Conservation (phyloP, 2,113 vertebrate genomes). For the Oreocharis arfaki region DNA sequence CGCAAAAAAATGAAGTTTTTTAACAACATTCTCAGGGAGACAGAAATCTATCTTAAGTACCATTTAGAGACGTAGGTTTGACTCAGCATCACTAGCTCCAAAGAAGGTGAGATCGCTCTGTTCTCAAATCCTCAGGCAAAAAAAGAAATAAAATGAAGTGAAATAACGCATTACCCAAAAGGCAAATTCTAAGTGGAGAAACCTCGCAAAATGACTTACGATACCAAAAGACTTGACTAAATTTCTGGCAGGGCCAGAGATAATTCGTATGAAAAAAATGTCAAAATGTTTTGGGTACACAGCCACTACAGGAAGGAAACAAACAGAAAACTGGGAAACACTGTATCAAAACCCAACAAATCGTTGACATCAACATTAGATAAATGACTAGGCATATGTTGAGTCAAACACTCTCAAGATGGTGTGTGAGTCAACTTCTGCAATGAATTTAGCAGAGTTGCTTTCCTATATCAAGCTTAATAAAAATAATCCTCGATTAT, state of each 20-base stretch:
- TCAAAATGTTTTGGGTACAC: slow-evolving; percentile 13
- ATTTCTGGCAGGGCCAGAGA: not conserved
- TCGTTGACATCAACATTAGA: slow-evolving; percentile 3
- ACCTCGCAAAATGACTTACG: not conserved
- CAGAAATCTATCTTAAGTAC: not conserved
- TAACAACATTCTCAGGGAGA: not conserved
- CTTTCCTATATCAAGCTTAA: not conserved
- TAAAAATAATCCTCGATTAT: not conserved
- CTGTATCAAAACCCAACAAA: not conserved
- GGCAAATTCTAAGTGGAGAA: not conserved
- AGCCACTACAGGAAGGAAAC: not conserved
- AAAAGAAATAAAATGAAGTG: not conserved
- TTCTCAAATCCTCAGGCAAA: not conserved
- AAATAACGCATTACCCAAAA: not conserved
- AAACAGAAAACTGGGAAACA: slow-evolving; percentile 44
- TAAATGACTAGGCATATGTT: slow-evolving; percentile 42
- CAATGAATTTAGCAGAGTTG: not conserved
- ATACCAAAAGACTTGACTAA: not conserved
- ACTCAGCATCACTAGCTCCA: not conserved
- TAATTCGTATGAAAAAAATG: not conserved
- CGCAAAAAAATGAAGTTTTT: not conserved
- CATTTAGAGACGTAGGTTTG: not conserved
- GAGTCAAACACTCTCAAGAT: slow-evolving; percentile 53
- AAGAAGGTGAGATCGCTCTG: not conserved
- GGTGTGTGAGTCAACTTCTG: slow-evolving; percentile 20